Evolutionary conservation across 2,797 vertebrate species (phyloP).

Genomic region (Sciurus vulgaris): DNA sequence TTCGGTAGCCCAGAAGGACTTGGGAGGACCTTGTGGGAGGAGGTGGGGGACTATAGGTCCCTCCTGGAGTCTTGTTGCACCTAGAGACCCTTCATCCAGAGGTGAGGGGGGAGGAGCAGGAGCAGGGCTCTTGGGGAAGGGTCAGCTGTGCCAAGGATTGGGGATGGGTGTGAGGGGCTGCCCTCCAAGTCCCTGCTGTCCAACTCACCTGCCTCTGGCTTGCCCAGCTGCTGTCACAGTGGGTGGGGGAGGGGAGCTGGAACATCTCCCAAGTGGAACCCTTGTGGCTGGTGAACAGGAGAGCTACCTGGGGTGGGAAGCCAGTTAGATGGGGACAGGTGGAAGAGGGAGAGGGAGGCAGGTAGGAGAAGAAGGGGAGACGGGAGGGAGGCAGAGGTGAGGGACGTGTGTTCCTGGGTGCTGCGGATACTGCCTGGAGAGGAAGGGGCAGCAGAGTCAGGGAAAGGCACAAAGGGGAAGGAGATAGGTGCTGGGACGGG

Average conservation of each 20-base stretch:
- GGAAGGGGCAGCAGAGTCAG: background rate
- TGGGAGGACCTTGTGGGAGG: background rate
- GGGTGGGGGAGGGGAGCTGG: background rate
- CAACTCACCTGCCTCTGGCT: background rate
- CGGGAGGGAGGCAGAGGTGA: background rate
- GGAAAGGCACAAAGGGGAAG: background rate
- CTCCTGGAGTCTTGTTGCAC: accelerated
- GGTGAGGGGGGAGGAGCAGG: background rate
- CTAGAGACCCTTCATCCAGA: background rate
- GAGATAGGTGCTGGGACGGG: background rate
- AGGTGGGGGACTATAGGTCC: no score
- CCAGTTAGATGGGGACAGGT: background rate
- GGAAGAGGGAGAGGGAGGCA: background rate
- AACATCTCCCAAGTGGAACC: background rate
- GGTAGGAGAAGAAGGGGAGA: background rate
- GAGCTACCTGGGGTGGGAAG: background rate
- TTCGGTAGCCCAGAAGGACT: accelerated
- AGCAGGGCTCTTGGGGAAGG: background rate
- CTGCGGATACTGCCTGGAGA: background rate
- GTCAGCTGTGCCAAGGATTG: background rate
- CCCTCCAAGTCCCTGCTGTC: no score
- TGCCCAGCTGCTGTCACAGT: no score
- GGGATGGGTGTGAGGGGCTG: accelerated
- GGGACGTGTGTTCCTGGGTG: background rate
- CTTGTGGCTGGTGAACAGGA: background rate